Evolutionary conservation across 2,113 vertebrate species (phyloP).

Genomic region (Oncorhynchus mykiss): DNA sequence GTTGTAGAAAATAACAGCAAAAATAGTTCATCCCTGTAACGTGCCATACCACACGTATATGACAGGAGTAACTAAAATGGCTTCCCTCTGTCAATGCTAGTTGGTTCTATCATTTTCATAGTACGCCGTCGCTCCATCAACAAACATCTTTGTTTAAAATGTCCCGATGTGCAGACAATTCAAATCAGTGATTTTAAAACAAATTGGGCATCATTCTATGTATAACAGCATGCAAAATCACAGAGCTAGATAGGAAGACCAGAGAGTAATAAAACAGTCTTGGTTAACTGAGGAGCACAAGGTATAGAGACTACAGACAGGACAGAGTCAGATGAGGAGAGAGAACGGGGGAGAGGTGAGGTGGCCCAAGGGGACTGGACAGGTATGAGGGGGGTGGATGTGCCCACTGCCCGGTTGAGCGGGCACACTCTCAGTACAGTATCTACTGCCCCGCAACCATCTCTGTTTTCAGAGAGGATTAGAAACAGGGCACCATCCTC

Average conservation of each 20-base stretch:
- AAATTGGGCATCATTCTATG: not conserved
- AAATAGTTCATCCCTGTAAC: not conserved
- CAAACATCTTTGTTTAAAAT: not conserved
- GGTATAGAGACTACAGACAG: slow-evolving; percentile 6
- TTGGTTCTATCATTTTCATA: not conserved
- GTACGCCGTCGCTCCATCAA: not conserved
- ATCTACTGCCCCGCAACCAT: too few species aligned
- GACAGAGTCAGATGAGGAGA: slow-evolving; percentile 10
- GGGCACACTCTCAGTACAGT: too few species aligned
- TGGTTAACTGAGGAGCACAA: slow-evolving; percentile 6
- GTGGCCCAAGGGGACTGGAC: slow-evolving; percentile 15
- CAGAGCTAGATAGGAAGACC: not conserved
- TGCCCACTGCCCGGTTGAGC: too few species aligned
- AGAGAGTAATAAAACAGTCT: not conserved
- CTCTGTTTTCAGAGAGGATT: slow-evolving; percentile 14
- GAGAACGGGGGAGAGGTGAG: not conserved
- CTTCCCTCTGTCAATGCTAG: not conserved
- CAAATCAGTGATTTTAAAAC: not conserved
- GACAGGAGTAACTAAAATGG: not conserved
- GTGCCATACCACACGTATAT: not conserved
- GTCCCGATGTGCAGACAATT: not conserved
- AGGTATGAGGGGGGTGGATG: slow-evolving; percentile 7
- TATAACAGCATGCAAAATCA: not conserved
- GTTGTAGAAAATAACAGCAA: slow-evolving; percentile 10
- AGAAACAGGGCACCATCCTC: slow-evolving; percentile 31